A percentile compares a stretch with the other conserved stretches of the same genome.
Evolutionary conservation across 2,888 invertebrate species (phyloP).

Genomic region (Limnephilus rhombicus): DNA sequence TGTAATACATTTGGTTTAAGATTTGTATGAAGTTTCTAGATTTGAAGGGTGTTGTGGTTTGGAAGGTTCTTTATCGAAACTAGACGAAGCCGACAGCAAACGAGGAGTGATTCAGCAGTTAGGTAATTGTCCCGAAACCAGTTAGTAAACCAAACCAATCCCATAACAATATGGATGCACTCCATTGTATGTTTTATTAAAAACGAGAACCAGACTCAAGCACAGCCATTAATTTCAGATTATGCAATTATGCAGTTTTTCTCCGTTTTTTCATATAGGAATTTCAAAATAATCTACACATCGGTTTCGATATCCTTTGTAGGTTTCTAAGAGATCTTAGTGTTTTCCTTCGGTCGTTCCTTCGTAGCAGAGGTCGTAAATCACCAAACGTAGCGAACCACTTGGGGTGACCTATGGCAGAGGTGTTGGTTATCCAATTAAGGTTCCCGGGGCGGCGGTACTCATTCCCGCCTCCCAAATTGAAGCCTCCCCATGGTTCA

Average conservation of each 20-base stretch:
- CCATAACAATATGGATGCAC: background rate
- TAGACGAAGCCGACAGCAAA: conserved; percentile 21
- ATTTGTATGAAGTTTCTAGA: background rate
- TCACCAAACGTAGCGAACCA: too few relatives aligned
- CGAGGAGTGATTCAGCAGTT: conserved; percentile 58
- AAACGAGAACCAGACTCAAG: background rate
- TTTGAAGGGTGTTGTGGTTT: background rate
- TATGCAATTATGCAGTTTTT: background rate
- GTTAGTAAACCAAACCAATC: conserved; percentile 15
- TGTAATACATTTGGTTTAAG: background rate
- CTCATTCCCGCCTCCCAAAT: too few relatives aligned
- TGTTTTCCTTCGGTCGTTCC: too few relatives aligned
- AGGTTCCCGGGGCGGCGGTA: too few relatives aligned
- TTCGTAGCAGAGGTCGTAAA: too few relatives aligned
- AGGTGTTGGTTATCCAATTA: too few relatives aligned
- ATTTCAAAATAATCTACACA: background rate
- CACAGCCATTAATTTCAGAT: background rate
- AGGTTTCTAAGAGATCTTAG: background rate
- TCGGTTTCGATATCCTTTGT: background rate
- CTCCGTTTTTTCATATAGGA: background rate
- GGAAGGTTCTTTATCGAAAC: background rate
- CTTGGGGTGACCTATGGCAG: too few relatives aligned
- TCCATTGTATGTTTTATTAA: background rate
- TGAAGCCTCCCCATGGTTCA: too few relatives aligned
- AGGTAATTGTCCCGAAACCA: conserved; percentile 45